Evolutionary conservation across 1,140 invertebrate species (phyloP).

Genomic region (Hypsibius dujardini): DNA sequence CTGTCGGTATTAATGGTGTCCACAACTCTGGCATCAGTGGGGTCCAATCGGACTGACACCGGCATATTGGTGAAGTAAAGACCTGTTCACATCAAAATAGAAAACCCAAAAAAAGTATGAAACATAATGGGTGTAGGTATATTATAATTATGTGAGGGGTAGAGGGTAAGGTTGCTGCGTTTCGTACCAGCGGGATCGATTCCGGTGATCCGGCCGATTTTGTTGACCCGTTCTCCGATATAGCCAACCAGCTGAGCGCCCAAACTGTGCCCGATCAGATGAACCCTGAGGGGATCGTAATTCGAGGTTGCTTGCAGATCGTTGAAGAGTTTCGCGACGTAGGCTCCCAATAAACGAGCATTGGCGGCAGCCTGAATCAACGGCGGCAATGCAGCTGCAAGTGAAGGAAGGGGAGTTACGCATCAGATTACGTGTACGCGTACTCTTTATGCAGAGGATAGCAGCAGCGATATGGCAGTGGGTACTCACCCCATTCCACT

Average conservation of each 20-base stretch:
- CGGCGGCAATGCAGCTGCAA: too few relatives aligned
- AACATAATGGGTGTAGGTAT: too few relatives aligned
- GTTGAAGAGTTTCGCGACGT: not conserved
- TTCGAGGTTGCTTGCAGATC: not conserved
- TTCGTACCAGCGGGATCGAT: conserved; percentile 4
- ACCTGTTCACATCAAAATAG: too few relatives aligned
- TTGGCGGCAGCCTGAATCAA: not conserved
- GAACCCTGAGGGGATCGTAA: conserved; percentile 3
- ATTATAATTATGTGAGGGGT: too few relatives aligned
- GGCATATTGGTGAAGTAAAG: not conserved
- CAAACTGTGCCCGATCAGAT: conserved; percentile 9
- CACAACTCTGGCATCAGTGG: not conserved
- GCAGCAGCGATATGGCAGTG: too few relatives aligned
- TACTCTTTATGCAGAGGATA: too few relatives aligned
- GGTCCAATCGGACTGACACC: not conserved
- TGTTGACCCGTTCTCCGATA: not conserved
- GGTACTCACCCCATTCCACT: not conserved
- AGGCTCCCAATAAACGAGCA: conserved; percentile 5
- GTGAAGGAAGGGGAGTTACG: too few relatives aligned
- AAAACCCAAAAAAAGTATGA: too few relatives aligned
- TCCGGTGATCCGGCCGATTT: not conserved
- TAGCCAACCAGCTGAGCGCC: not conserved
- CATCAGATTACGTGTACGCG: too few relatives aligned
- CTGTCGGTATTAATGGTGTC: not conserved
- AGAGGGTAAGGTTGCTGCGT: too few relatives aligned